phyloP scores from a whole-genome alignment of 2,888 invertebrate genomes.

The Melanchra persicariae region DNA sequence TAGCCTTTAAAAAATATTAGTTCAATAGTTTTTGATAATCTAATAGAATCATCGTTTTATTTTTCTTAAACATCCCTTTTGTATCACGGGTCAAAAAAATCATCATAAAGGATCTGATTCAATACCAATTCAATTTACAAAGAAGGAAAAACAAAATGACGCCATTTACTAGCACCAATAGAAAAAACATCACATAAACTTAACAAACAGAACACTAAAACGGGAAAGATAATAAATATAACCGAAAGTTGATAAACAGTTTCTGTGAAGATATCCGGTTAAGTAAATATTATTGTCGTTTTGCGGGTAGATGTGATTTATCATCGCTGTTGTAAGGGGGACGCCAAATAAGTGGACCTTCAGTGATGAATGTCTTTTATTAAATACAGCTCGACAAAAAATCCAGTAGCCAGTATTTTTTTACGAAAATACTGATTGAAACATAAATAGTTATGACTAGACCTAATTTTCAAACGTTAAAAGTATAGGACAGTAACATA shows the following conservation, averaged over 20 bases:
- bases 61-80: no score
- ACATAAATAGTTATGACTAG: no score
- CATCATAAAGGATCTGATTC: no score
- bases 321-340: slow-evolving; percentile 33
- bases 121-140: not conserved
- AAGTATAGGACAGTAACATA: no score
- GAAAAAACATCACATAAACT: slow-evolving; percentile 4
- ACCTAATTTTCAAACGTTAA: no score
- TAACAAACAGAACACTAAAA: slow-evolving; percentile 30
- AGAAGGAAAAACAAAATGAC: not conserved
- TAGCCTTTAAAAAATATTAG: no score
- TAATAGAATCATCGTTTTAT: no score
- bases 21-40: no score
- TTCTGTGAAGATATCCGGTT: slow-evolving; percentile 29
- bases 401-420: not conserved
- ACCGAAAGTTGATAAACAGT: slow-evolving; percentile 39
- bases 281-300: slow-evolving; percentile 67
- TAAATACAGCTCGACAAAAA: slow-evolving; percentile 26
- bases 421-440: no score
- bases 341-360: slow-evolving; percentile 26
- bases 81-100: no score
- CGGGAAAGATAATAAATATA: slow-evolving; percentile 19
- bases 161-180: not conserved
- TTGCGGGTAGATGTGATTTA: slow-evolving; percentile 55
- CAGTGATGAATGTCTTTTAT: slow-evolving; percentile 48